phyloP scores from a whole-genome alignment of 2,888 invertebrate genomes.

The Pristionchus fissidentatus region DNA sequence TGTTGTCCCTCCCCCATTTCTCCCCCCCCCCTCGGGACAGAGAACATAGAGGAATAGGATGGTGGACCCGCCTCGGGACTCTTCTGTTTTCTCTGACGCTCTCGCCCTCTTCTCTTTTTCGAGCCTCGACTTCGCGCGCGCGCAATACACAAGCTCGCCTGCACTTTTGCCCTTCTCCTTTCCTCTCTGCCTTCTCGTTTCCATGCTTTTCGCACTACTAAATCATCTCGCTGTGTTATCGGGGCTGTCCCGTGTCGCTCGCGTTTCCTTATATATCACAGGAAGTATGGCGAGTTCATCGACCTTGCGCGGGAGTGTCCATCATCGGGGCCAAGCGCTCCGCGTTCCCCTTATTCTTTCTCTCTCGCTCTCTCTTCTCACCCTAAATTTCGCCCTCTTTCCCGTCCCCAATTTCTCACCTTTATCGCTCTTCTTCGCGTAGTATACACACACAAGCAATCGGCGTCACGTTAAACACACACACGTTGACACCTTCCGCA shows the following conservation, averaged over 20 bases:
- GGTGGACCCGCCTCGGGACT: slow-evolving; percentile 37
- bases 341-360: slow-evolving; percentile 17
- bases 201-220: neutral
- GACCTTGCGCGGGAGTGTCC: slow-evolving; percentile 28
- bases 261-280: slow-evolving; percentile 1
- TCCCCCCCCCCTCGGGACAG: slow-evolving; percentile 19
- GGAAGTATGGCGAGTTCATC: slow-evolving; percentile 33
- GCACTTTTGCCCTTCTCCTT: neutral
- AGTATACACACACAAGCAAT: slow-evolving; percentile 23
- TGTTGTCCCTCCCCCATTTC: slow-evolving; percentile 32
- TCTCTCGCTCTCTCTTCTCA: slow-evolving; percentile 36
- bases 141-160: slow-evolving; percentile 20
- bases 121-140: slow-evolving; percentile 12
- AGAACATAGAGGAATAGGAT: slow-evolving; percentile 38
- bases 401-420: slow-evolving; percentile 3
- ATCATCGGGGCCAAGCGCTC: slow-evolving; percentile 32
- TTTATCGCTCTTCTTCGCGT: slow-evolving; percentile 31
- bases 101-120: neutral
- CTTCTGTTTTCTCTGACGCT: slow-evolving; percentile 32
- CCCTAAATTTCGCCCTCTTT: slow-evolving; percentile 32
- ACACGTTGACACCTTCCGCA: slow-evolving; percentile 40
- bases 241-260: neutral
- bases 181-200: slow-evolving; percentile 14
- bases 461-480: slow-evolving; percentile 38
- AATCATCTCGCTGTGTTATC: neutral